phyloP scores from a whole-genome alignment of 2,888 invertebrate species.

The Beris chalybata region DNA sequence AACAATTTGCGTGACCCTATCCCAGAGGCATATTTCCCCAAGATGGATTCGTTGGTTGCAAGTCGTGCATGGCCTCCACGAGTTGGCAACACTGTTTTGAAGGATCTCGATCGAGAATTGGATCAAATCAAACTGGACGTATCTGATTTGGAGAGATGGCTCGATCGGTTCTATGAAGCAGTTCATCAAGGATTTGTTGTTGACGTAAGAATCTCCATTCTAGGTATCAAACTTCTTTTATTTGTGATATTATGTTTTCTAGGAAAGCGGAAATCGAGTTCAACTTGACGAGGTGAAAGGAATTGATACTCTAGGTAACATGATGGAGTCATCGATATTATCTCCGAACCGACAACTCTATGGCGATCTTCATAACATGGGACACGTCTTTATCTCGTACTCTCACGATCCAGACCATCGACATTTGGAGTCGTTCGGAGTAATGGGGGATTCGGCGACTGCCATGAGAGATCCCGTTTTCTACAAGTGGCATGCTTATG shows the following conservation, averaged over 20 bases:
- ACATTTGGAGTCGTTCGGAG: slow-evolving; percentile 71
- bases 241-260: background rate
- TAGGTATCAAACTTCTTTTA: slow-evolving; percentile 59
- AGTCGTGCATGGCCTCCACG: slow-evolving; percentile 72
- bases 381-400: slow-evolving; percentile 71
- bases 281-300: slow-evolving; percentile 44
- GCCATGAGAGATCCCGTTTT: slow-evolving; percentile 86
- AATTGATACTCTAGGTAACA: slow-evolving; percentile 43
- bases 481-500: slow-evolving; percentile 81
- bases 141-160: slow-evolving; percentile 70
- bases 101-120: slow-evolving; percentile 65
- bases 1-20: slow-evolving; percentile 68
- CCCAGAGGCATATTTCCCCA: slow-evolving; percentile 76
- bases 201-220: slow-evolving; percentile 47
- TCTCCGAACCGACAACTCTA: background rate
- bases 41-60: slow-evolving; percentile 72
- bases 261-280: slow-evolving; percentile 42
- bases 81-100: slow-evolving; percentile 58
- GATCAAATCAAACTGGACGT: slow-evolving; percentile 67
- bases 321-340: slow-evolving; percentile 67
- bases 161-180: slow-evolving; percentile 68
- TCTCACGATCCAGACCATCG: slow-evolving; percentile 73
- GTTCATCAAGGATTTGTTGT: slow-evolving; percentile 63
- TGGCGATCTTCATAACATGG: slow-evolving; percentile 64
- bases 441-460: slow-evolving; percentile 80